phyloP scores from a whole-genome alignment of 23 tunicate species.

The Styela plicata region DNA sequence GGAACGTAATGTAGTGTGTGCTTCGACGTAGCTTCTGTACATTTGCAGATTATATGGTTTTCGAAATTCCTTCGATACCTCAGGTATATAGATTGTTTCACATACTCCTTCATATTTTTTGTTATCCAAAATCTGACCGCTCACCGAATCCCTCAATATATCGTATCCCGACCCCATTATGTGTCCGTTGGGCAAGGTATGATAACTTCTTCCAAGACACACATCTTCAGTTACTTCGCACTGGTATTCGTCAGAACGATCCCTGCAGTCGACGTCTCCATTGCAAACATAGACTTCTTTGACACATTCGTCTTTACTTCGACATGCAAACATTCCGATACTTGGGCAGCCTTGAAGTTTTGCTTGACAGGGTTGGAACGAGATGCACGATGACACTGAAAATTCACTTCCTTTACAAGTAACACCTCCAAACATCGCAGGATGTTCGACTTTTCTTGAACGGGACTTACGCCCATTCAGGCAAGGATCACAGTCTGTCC shows the following conservation, averaged over 20 bases:
- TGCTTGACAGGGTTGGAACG: neutral
- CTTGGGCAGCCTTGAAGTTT: neutral
- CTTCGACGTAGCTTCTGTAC: slow-evolving; percentile 9
- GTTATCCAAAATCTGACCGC: slow-evolving; percentile 27
- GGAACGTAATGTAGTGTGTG: slow-evolving; percentile 8
- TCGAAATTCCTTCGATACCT: slow-evolving; percentile 7
- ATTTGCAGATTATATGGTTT: slow-evolving; percentile 31
- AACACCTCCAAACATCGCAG: slow-evolving; percentile 17
- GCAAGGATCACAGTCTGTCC: slow-evolving; percentile 32
- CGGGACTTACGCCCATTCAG: neutral
- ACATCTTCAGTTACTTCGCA: neutral
- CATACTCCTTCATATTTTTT: slow-evolving; percentile 7
- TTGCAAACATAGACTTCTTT: slow-evolving; percentile 2
- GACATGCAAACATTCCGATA: neutral
- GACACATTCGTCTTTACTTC: slow-evolving; percentile 17
- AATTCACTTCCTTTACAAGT: slow-evolving; percentile 20
- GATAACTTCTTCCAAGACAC: neutral
- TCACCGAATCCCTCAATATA: slow-evolving; percentile 7
- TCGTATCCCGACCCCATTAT: slow-evolving; percentile 28
- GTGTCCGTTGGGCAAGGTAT: slow-evolving; percentile 10
- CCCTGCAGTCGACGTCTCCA: slow-evolving; percentile 28
- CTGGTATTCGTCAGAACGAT: slow-evolving; percentile 24
- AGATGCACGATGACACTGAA: neutral
- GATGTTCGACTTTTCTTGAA: neutral
- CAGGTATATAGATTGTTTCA: slow-evolving; percentile 6